Percentiles rank a stretch among this genome's conserved stretches.
Conservation (phyloP, 2,113 vertebrate species). For the Nesogale talazaci region DNA sequence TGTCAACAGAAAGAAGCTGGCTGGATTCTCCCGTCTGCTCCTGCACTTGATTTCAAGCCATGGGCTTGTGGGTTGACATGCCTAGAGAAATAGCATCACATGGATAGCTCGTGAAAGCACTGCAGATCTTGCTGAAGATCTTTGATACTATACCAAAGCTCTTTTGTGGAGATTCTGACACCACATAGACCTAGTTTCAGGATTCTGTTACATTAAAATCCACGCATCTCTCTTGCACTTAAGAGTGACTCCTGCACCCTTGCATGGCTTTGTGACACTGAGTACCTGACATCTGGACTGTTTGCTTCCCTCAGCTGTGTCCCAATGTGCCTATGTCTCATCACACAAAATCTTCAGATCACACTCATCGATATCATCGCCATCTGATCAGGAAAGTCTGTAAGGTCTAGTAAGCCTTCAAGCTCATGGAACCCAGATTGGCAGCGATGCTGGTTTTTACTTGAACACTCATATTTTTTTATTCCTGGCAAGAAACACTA, state of each 20-base stretch:
- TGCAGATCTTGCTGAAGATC: background rate
- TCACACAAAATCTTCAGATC: background rate
- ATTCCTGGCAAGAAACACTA: too few relatives aligned
- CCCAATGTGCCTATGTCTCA: background rate
- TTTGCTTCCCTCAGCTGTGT: background rate
- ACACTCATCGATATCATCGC: background rate
- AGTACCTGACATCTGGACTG: background rate
- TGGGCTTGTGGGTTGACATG: background rate
- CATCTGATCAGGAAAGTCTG: background rate
- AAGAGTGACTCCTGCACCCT: background rate
- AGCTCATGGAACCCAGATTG: background rate
- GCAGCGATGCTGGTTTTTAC: background rate
- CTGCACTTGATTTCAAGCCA: too few relatives aligned
- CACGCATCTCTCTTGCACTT: background rate
- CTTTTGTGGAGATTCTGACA: slow-evolving; percentile 9
- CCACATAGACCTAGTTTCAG: background rate
- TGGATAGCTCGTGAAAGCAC: background rate
- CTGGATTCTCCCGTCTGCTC: too few relatives aligned
- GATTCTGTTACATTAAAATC: background rate
- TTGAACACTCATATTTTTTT: background rate
- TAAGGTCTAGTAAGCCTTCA: too few relatives aligned
- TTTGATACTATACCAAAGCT: slow-evolving; percentile 53
- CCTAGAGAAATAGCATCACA: background rate
- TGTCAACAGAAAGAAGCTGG: too few relatives aligned
- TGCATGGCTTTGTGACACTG: background rate